Percentiles rank a stretch among this genome's conserved stretches.
Evolutionary conservation across 2,888 invertebrate genomes (phyloP).

Genomic region (Scaptomyza cyrtandrae): DNA sequence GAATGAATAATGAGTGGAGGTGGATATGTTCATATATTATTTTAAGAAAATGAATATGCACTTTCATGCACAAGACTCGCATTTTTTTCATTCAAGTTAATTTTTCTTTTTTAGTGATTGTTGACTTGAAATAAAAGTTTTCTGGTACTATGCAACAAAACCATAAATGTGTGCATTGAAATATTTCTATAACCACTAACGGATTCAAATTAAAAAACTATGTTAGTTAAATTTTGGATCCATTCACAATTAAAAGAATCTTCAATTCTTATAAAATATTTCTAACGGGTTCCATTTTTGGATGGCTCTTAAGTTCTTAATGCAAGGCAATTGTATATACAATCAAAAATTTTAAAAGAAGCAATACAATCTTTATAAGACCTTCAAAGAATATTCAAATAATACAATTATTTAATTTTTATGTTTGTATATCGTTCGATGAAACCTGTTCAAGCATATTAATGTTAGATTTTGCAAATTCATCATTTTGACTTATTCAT

Average conservation of each 20-base stretch:
- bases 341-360: not conserved
- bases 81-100: not conserved
- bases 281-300: not conserved
- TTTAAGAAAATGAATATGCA: not conserved
- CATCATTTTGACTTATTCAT: slow-evolving; percentile 44
- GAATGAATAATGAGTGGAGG: slow-evolving; percentile 49
- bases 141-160: too few species aligned
- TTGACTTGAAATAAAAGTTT: not conserved
- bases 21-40: slow-evolving; percentile 43
- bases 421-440: not conserved
- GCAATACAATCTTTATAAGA: not conserved
- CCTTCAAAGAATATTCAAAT: not conserved
- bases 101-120: not conserved
- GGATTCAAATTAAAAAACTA: too few species aligned
- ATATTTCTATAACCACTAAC: too few species aligned
- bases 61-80: too few species aligned
- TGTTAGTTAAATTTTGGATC: too few species aligned
- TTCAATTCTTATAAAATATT: not conserved
- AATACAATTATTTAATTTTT: not conserved
- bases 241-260: not conserved
- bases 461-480: slow-evolving; percentile 49
- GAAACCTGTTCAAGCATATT: slow-evolving; percentile 42
- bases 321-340: not conserved
- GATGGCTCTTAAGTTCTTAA: not conserved
- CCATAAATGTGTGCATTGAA: too few species aligned